Conservation (phyloP, 2,797 vertebrate species). For the Siniperca undulata region DNA sequence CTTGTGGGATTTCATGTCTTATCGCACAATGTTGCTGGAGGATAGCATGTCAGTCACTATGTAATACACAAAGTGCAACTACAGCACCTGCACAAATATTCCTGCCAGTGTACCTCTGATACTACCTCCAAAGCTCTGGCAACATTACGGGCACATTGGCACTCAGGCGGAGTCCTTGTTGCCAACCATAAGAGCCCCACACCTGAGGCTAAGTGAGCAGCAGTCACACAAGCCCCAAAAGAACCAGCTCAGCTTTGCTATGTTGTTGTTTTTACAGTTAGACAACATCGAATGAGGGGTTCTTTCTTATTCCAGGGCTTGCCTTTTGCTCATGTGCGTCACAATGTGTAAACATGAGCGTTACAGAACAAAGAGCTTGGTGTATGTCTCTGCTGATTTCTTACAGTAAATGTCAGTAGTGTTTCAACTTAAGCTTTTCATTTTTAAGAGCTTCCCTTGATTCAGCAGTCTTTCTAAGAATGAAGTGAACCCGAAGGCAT, state of each 20-base stretch:
- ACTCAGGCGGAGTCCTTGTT: slow-evolving; percentile 64
- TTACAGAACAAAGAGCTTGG: slow-evolving; percentile 4
- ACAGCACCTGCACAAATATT: slow-evolving; percentile 72
- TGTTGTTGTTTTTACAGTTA: slow-evolving; percentile 37
- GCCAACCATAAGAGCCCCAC: slow-evolving; percentile 77
- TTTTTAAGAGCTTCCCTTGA: slow-evolving; percentile 40
- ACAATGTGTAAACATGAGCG: slow-evolving; percentile 19
- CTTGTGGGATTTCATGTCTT: slow-evolving; percentile 48
- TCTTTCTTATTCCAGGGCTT: slow-evolving; percentile 15
- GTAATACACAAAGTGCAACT: slow-evolving; percentile 52
- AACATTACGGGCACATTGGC: slow-evolving; percentile 62
- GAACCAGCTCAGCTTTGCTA: slow-evolving; percentile 50
- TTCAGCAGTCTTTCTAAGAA: slow-evolving; percentile 50
- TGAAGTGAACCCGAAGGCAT: slow-evolving; percentile 39
- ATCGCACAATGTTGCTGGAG: slow-evolving; percentile 52
- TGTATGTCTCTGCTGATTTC: slow-evolving; percentile 29
- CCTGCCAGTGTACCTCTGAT: slow-evolving; percentile 62
- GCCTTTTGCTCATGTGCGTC: slow-evolving; percentile 14
- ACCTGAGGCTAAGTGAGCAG: slow-evolving; percentile 79
- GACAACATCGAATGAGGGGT: slow-evolving; percentile 10
- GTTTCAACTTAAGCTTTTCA: slow-evolving; percentile 1
- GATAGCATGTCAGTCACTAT: slow-evolving; percentile 52
- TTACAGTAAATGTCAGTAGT: slow-evolving; percentile 26
- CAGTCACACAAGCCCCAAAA: slow-evolving; percentile 64
- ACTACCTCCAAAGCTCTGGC: slow-evolving; percentile 66